phyloP scores from a whole-genome alignment of 1,140 invertebrate species.

The Tetranychus cinnabarinus region DNA sequence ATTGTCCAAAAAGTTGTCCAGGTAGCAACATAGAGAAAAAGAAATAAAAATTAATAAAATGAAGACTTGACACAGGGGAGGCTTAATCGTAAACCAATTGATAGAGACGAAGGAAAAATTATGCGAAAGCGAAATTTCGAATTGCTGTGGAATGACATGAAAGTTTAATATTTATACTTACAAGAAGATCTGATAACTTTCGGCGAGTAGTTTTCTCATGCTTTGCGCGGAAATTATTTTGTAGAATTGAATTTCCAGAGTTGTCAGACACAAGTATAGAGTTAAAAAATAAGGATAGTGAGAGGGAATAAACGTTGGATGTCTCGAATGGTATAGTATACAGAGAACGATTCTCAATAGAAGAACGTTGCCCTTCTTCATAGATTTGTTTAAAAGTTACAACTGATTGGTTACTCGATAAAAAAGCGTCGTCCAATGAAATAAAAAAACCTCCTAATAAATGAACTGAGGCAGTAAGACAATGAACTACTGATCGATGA shows the following conservation, averaged over 20 bases:
- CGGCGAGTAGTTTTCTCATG: not conserved
- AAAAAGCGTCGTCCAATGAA: not conserved
- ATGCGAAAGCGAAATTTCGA: not conserved
- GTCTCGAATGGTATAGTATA: not conserved
- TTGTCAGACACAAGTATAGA: not conserved
- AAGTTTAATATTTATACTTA: not conserved
- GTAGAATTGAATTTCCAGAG: not conserved
- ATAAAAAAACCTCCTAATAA: not conserved
- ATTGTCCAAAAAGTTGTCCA: too few relatives aligned
- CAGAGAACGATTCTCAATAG: not conserved
- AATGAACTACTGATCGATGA: not conserved
- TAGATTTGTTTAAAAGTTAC: not conserved
- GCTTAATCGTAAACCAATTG: too few relatives aligned
- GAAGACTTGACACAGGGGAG: too few relatives aligned
- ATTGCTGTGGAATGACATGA: not conserved
- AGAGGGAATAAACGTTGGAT: not conserved
- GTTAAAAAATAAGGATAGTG: not conserved
- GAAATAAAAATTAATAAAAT: too few relatives aligned
- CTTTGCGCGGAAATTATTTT: not conserved
- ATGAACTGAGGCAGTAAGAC: not conserved
- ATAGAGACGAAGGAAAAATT: too few relatives aligned
- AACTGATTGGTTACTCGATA: not conserved
- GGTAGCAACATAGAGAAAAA: too few relatives aligned
- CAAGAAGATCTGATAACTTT: not conserved
- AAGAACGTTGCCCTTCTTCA: not conserved